phyloP scores from a whole-genome alignment of 1,140 invertebrate genomes.

The Drosophila ambigua region DNA sequence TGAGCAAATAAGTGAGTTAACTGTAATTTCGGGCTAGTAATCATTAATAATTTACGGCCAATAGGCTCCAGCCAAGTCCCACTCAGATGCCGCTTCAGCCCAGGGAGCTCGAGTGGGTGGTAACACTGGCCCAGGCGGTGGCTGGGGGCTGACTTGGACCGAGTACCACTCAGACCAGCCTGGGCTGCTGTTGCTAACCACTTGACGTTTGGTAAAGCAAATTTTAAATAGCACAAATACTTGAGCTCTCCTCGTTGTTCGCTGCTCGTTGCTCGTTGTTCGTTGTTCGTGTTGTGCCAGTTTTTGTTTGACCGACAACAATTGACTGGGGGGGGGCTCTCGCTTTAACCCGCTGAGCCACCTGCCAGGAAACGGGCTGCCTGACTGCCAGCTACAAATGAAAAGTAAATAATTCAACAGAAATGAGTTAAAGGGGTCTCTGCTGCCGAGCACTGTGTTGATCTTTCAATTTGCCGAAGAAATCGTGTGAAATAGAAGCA shows the following conservation, averaged over 20 bases:
- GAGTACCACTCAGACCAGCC: constrained; percentile 56
- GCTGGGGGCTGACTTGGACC: constrained; percentile 44
- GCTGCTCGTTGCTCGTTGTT: constrained; percentile 24
- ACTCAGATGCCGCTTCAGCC: neutral
- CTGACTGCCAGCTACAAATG: constrained; percentile 38
- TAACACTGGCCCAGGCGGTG: neutral
- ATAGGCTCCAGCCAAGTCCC: constrained; percentile 42
- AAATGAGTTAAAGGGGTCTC: constrained; percentile 35
- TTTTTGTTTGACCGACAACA: constrained; percentile 75
- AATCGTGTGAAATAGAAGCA: constrained; percentile 19
- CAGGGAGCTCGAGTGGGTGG: neutral
- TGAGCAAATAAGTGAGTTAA: constrained; percentile 81
- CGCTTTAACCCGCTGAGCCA: constrained; percentile 54
- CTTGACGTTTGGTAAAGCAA: constrained; percentile 72
- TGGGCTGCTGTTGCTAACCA: constrained; percentile 60
- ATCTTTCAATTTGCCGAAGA: constrained; percentile 43
- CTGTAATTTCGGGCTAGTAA: constrained; percentile 80
- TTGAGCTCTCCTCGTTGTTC: constrained; percentile 45
- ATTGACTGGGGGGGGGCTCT: constrained; percentile 47
- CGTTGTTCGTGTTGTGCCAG: constrained; percentile 56
- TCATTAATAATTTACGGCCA: constrained; percentile 81
- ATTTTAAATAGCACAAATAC: constrained; percentile 77
- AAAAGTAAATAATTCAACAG: constrained; percentile 53
- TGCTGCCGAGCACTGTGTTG: constrained; percentile 14
- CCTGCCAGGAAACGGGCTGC: constrained; percentile 7